Evolutionary conservation across 1,140 invertebrate species (phyloP), one percentile per base, ranked within the genome.

Genomic region (Phymorhynchus buccinoides): DNA sequence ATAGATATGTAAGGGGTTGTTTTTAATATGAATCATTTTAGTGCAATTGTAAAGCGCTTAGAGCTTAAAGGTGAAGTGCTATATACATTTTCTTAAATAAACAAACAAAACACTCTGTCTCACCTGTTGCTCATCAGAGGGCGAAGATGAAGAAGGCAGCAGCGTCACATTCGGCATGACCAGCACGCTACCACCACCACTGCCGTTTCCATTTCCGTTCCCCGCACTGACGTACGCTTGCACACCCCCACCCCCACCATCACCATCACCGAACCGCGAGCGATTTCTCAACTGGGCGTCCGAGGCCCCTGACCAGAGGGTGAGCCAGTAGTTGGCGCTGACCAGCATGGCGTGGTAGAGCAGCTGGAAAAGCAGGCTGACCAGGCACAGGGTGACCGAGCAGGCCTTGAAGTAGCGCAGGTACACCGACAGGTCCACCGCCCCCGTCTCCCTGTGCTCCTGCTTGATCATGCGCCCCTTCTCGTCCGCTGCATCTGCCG

Each of bases 341-440:
- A 90, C 90, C 3, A 90, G 85, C 3, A 91, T 62, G 18, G 75
- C 62, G 68, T 92, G 90, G 41, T 91, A 86, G 7, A 73, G 16
- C 0, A 92, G 0, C 79, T 88, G 82, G 2, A 89, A 66, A n/a
- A 90, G 3, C 0, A 90, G 4, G 4, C 86, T 96, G 30, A 95
- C 75, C 82, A 94, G 44, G 30, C 88, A 88, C 48, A 88, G 71
- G 7, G 66, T 37, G 22, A 86, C 32, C 30, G 85, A 95, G 88
- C 96, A 96, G 30, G 95, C 94, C 80, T 93, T 94, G 84, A 96
- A 91, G 88, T 96, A 96, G 44, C 94, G 92, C 73, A 95, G 86
- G 92, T 96, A 96, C 77, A 96, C 94, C 87, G 93, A 93, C 84
- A 92, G 90, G 32, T 95, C 94, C 86, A 96, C 95, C 87, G 94